These are phyloP conservation scores for Yponomeuta sedellus DNA, from an alignment of 2,888 invertebrate genomes.

Conservation along the genomic window DNA sequence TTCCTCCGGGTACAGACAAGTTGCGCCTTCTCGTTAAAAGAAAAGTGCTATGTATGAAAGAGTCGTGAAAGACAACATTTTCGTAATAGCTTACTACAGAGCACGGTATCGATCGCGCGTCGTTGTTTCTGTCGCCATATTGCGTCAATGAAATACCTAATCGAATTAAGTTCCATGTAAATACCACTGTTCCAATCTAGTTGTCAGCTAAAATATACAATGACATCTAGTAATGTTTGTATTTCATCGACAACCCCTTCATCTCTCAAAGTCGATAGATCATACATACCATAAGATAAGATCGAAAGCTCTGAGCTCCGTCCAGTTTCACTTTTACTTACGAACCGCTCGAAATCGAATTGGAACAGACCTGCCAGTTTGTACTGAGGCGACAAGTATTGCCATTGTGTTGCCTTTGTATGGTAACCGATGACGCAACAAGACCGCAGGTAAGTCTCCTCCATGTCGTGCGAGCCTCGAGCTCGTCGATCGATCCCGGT, in stretches of 20 bases:
- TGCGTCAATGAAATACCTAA: conserved; percentile 23
- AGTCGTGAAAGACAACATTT: neutral
- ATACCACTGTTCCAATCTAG: neutral
- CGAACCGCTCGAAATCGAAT: neutral
- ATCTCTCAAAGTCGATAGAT: too few relatives aligned
- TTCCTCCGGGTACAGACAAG: too few relatives aligned
- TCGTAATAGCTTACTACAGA: neutral
- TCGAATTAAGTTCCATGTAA: neutral
- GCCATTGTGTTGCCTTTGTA: neutral
- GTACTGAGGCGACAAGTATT: neutral
- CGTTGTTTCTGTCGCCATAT: neutral
- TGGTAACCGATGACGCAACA: neutral
- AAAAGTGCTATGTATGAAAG: too few relatives aligned
- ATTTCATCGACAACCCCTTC: too few relatives aligned
- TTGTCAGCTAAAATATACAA: neutral
- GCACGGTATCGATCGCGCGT: neutral
- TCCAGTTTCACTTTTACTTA: too few relatives aligned
- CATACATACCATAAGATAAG: too few relatives aligned
- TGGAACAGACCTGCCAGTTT: neutral
- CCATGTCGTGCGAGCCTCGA: neutral
- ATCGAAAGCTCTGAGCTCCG: too few relatives aligned
- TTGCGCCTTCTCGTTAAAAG: too few relatives aligned
- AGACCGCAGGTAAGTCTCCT: neutral
- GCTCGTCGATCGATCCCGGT: neutral
- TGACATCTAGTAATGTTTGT: too few relatives aligned